Conservation (phyloP, 2,888 invertebrate species). For the Acrobasis repandana region DNA sequence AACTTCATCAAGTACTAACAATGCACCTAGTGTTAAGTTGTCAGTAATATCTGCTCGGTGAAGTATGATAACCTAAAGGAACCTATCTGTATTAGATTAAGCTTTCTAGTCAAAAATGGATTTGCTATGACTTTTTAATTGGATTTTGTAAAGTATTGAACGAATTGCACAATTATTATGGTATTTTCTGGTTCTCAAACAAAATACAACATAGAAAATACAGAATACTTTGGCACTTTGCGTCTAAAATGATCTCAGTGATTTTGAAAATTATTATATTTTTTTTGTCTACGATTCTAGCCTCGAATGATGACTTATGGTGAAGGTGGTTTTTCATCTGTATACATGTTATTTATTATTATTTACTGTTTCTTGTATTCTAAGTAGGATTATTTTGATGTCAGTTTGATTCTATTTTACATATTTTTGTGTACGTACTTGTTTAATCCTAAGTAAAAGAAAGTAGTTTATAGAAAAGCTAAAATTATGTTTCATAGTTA, state of each 20-base stretch:
- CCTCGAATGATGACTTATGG: constrained; percentile 15
- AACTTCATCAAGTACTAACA: constrained; percentile 55
- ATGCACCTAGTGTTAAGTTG: constrained; percentile 62
- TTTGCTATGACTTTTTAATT: constrained; percentile 58
- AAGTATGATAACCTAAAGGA: constrained; percentile 78
- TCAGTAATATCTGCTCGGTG: constrained; percentile 53
- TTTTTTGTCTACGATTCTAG: background rate
- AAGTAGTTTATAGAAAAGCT: constrained; percentile 1
- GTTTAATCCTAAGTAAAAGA: background rate
- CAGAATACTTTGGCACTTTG: constrained; percentile 8
- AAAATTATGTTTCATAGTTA: constrained; percentile 14
- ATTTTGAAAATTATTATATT: background rate
- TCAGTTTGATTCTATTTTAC: constrained; percentile 2
- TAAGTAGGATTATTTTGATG: constrained; percentile 26
- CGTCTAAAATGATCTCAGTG: constrained; percentile 28
- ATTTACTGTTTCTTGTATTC: constrained; percentile 29
- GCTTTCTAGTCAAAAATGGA: constrained; percentile 80
- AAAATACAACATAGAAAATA: background rate
- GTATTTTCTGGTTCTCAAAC: background rate
- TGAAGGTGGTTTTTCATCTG: constrained; percentile 27
- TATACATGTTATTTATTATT: constrained; percentile 30
- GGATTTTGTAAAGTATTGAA: constrained; percentile 37
- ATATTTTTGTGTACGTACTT: constrained; percentile 3
- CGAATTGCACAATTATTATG: background rate
- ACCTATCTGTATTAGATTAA: constrained; percentile 80